Evolutionary conservation across 2,113 vertebrate species (phyloP).

Genomic region (Microcebus griseorufus): DNA sequence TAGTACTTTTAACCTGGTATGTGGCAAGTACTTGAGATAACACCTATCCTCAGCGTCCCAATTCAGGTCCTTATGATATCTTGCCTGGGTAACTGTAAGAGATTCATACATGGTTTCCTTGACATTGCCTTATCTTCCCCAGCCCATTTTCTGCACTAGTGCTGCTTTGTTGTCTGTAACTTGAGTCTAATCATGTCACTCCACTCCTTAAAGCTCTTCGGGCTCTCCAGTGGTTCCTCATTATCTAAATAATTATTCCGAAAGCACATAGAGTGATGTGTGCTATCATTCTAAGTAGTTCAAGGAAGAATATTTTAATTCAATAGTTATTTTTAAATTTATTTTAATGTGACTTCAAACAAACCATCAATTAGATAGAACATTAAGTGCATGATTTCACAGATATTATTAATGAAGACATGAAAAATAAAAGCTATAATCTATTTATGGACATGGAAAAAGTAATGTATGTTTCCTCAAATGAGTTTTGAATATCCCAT

Average conservation of each 20-base stretch:
- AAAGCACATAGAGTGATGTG: background rate
- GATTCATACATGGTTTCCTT: background rate
- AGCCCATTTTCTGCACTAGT: background rate
- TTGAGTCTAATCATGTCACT: background rate
- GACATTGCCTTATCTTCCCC: background rate
- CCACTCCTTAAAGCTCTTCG: background rate
- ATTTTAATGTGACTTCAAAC: constrained; percentile 23
- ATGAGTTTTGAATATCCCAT: background rate
- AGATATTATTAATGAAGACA: background rate
- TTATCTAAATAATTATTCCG: background rate
- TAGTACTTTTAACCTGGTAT: background rate
- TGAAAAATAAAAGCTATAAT: background rate
- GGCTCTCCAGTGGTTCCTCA: background rate
- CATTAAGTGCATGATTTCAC: background rate
- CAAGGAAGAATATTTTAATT: constrained; percentile 7
- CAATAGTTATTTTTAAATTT: background rate
- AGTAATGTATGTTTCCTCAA: background rate
- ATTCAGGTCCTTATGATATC: background rate
- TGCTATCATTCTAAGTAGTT: constrained; percentile 25
- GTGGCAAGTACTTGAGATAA: background rate
- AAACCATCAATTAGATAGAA: background rate
- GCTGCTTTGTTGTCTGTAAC: background rate
- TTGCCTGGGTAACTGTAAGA: background rate
- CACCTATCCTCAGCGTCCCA: background rate
- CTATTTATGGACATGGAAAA: background rate